Evolutionary conservation across 2,797 vertebrate species (phyloP).

Genomic region (Sebastes oblongus): DNA sequence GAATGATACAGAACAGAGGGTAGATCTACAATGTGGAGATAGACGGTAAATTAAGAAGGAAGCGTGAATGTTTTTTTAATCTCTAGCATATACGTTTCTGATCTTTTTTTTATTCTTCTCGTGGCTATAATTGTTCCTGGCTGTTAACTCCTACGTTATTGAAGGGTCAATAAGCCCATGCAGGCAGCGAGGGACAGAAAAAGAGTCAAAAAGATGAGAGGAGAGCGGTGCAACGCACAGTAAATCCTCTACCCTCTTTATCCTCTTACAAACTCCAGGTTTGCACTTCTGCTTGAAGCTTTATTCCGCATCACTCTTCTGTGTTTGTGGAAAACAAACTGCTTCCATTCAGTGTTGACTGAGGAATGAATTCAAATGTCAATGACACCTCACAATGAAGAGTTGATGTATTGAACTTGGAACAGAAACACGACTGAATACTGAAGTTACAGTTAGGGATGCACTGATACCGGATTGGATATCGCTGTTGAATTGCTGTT

Average conservation of each 20-base stretch:
- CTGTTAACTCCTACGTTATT: conserved; percentile 58
- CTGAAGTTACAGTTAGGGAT: neutral
- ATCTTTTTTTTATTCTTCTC: neutral
- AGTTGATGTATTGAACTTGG: neutral
- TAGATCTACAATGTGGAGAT: neutral
- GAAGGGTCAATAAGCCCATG: conserved; percentile 54
- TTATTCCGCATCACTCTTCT: neutral
- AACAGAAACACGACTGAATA: neutral
- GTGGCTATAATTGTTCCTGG: conserved; percentile 37
- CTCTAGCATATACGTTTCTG: neutral
- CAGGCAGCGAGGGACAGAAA: neutral
- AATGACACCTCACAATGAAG: neutral
- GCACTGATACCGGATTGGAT: too few relatives aligned
- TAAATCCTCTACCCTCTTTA: conserved; percentile 34
- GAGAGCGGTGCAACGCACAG: conserved; percentile 13
- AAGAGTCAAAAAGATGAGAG: conserved; percentile 12
- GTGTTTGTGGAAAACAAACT: conserved; percentile 27
- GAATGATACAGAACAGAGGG: conserved; percentile 17
- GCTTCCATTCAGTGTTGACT: neutral
- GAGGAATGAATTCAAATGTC: conserved; percentile 8
- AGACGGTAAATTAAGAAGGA: conserved; percentile 23
- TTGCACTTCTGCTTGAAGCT: conserved; percentile 29
- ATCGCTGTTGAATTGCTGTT: too few relatives aligned
- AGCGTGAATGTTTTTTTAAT: conserved; percentile 20
- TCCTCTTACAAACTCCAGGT: conserved; percentile 45